Percentiles rank a stretch among this genome's conserved stretches.
Evolutionary conservation across 2,113 vertebrate species (phyloP).

Genomic region (Hydrolagus affinis): DNA sequence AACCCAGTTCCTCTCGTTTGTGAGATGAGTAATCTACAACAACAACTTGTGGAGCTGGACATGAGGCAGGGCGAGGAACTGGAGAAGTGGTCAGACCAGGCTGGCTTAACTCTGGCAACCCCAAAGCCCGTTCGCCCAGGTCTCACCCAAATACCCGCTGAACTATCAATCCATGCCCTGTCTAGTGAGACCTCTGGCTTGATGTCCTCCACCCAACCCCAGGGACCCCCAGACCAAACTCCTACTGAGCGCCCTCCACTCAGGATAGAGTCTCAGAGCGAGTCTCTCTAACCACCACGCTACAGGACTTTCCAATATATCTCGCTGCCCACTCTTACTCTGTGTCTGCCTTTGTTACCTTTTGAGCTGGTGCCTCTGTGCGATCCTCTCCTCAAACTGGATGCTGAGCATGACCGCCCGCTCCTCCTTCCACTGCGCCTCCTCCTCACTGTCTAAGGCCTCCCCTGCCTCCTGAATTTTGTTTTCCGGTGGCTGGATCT

Average conservation of each 20-base stretch:
- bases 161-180: neutral
- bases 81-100: neutral
- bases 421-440: neutral
- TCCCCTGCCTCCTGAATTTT: neutral
- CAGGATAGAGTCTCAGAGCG: too few relatives aligned
- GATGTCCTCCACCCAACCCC: neutral
- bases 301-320: too few relatives aligned
- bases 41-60: slow-evolving; percentile 16
- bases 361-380: neutral
- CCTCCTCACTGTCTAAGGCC: neutral
- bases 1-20: too few relatives aligned
- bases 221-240: neutral
- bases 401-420: neutral
- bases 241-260: neutral
- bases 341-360: neutral
- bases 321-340: too few relatives aligned
- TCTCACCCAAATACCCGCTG: too few relatives aligned
- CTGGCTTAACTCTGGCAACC: rapidly evolving
- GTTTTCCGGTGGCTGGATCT: neutral
- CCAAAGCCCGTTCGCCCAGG: too few relatives aligned
- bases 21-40: too few relatives aligned
- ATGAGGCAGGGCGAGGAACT: neutral
- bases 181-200: neutral
- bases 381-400: slow-evolving; percentile 11
- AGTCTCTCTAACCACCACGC: too few relatives aligned